Conservation (phyloP, 1,140 invertebrate genomes). For the Eubasilissa regina region DNA sequence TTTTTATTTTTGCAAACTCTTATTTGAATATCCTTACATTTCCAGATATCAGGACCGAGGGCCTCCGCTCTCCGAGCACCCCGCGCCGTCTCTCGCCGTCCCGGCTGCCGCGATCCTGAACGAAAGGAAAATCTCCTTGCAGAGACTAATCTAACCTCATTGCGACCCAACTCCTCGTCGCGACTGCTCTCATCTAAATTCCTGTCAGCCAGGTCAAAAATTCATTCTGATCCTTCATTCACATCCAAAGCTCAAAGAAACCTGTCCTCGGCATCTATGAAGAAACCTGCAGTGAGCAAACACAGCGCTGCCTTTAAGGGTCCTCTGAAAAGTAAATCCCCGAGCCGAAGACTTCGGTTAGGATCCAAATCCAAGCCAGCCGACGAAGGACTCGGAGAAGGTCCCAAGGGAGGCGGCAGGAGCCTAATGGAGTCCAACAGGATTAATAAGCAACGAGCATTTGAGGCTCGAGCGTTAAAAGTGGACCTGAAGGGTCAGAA, state of each 20-base stretch:
- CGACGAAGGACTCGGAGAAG: constrained; percentile 37
- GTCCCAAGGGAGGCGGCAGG: constrained; percentile 29
- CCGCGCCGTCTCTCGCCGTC: constrained; percentile 6
- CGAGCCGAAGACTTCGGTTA: constrained; percentile 40
- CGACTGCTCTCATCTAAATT: constrained; percentile 37
- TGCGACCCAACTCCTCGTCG: constrained; percentile 14
- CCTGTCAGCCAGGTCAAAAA: constrained; percentile 28
- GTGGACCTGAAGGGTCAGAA: constrained; percentile 26
- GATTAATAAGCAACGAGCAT: constrained; percentile 44
- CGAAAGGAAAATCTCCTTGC: background rate
- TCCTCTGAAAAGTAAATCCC: constrained; percentile 42
- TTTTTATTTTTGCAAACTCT: background rate
- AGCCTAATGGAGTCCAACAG: constrained; percentile 53
- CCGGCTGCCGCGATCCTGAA: background rate
- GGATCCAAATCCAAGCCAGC: constrained; percentile 46
- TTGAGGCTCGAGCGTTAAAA: constrained; percentile 38
- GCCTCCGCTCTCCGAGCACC: background rate
- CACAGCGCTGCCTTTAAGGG: constrained; percentile 25
- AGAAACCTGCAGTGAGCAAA: constrained; percentile 48
- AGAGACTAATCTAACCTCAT: constrained; percentile 41
- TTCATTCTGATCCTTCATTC: constrained; percentile 15
- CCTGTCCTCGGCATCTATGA: constrained; percentile 54
- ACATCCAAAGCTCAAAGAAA: constrained; percentile 48
- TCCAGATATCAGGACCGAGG: constrained; percentile 1
- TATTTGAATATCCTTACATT: background rate